Base-by-base conservation (phyloP, 1,140 invertebrate species). In the Aphelinus certus region DNA sequence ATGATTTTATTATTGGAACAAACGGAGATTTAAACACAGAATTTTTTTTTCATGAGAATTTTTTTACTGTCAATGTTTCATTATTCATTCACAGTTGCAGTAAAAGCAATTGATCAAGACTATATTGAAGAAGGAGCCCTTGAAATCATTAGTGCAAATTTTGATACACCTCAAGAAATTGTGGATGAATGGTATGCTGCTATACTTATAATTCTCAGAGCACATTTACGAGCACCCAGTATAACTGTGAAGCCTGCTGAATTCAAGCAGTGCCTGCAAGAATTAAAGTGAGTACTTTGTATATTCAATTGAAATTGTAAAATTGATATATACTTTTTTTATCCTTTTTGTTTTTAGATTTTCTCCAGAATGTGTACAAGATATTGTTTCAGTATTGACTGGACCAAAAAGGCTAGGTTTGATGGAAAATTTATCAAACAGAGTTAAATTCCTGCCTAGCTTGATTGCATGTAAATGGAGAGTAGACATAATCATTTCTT, bases 161-260 rank as follows among this genome's bases (percentile, higher is more conserved):
- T 80, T 70, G 81, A 83, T 71, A 58, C 84, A 61, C 57, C 81
- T 43, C 81, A 81, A 67, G 73, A 79, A 65, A 74, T 81, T 72
- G 71, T 87, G 1, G 84, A 86, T 75, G 84, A 87, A 76, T 88
- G 85, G 82, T 88, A 85, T 77, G 79, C 81, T 5, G 80, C 81
- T 7, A 78, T 87, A 70, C 78, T 82, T 56, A 84, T 75, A 67
- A 86, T 88, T 77, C 70, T 87, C 7, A 85, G 76, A 73, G 69
- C 80, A 45, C 76, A 81, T 75, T 73, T 81, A 65, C 77, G 85
- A 53, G 79, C 68, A 65, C 61, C 79, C 3, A 75, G 72, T 9
- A 77, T 78, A 63, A 79, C 67, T 62, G 61, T 86, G 0, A 85
- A 83, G 71, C 81, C 80, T 73, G 3, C 69, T 43, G 85, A 88